Percentiles rank a stretch among this genome's conserved stretches.
Evolutionary conservation across 2,888 invertebrate species (phyloP).

Genomic region (Hylaea fasciaria): DNA sequence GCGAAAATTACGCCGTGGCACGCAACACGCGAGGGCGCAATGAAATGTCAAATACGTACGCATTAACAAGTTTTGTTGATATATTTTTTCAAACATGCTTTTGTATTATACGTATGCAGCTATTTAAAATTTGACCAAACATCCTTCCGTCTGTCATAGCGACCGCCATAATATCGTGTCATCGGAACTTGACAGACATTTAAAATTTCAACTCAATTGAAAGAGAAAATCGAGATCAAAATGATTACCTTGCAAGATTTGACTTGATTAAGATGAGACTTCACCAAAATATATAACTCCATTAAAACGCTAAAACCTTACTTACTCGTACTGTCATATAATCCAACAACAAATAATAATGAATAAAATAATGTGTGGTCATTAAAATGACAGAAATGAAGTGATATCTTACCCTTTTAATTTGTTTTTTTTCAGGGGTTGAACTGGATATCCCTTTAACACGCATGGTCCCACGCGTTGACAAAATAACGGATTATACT

Average conservation of each 20-base stretch:
- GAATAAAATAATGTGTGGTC: not conserved
- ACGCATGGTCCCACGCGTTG: not conserved
- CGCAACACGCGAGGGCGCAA: constrained; percentile 61
- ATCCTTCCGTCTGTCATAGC: too few species aligned
- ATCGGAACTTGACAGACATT: too few species aligned
- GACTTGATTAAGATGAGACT: not conserved
- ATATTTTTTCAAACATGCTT: not conserved
- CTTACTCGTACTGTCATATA: not conserved
- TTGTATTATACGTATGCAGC: not conserved
- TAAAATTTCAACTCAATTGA: too few species aligned
- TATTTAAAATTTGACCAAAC: too few species aligned
- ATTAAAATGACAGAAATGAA: not conserved
- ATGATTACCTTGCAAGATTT: not conserved
- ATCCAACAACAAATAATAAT: not conserved
- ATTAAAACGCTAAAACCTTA: not conserved
- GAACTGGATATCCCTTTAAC: not conserved
- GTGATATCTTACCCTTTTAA: not conserved
- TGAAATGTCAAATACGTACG: constrained; percentile 60
- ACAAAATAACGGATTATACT: not conserved
- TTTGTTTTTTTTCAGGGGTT: not conserved
- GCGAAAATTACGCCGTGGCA: constrained; percentile 62
- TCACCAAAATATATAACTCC: too few species aligned
- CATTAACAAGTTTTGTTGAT: constrained; percentile 39
- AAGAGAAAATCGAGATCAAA: too few species aligned
- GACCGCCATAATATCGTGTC: too few species aligned